Evolutionary conservation across 2,797 vertebrate genomes (phyloP).

Genomic region (Spheniscus humboldti): DNA sequence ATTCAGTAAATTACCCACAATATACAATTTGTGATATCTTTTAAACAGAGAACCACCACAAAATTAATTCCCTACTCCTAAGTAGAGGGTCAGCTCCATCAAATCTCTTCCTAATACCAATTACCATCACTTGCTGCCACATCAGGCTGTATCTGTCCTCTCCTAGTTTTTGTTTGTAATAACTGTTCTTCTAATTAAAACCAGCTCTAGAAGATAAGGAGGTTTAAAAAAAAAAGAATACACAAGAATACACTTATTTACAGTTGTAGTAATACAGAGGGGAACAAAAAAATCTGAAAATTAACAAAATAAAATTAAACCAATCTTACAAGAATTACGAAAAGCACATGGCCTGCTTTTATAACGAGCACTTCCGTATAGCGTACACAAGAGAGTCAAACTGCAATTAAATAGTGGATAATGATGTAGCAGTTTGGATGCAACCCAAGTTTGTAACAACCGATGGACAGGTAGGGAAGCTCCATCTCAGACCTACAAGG

Average conservation of each 20-base stretch:
- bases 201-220: not conserved
- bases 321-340: not conserved
- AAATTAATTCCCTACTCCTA: not conserved
- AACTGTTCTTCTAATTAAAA: not conserved
- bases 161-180: not conserved
- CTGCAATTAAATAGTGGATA: not conserved
- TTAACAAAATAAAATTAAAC: not conserved
- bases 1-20: not conserved
- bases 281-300: not conserved
- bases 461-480: not conserved
- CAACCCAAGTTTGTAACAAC: not conserved
- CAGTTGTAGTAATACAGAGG: not conserved
- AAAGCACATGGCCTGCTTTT: not conserved
- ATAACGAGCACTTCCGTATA: not conserved
- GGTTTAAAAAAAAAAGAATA: not conserved
- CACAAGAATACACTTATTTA: not conserved
- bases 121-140: not conserved
- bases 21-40: not conserved
- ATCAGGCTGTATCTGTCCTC: not conserved
- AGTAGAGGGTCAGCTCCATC: not conserved
- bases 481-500: not conserved
- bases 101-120: not conserved
- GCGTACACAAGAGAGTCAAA: accelerated
- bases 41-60: not conserved
- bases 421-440: not conserved